These are phyloP conservation scores for Ashinkailepas kermadecensis DNA, from an alignment of 2,888 invertebrate genomes.

Conservation along the genomic window DNA sequence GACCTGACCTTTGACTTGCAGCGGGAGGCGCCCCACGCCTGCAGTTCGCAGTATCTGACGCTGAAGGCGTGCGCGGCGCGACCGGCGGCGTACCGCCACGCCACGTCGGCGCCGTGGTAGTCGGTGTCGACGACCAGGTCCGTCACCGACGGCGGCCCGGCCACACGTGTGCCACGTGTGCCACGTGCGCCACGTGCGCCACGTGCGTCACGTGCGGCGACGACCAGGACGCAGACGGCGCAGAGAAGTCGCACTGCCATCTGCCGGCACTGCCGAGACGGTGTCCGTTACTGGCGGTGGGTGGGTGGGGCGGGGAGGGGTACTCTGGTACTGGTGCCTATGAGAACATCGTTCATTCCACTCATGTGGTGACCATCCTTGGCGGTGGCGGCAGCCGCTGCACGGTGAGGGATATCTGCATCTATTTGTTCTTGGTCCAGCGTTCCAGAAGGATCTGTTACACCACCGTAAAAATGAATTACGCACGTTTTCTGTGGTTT, in stretches of 20 bases:
- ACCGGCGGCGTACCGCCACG: background rate
- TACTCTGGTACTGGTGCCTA: too few relatives aligned
- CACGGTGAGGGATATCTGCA: too few relatives aligned
- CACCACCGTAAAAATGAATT: too few relatives aligned
- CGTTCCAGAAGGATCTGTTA: too few relatives aligned
- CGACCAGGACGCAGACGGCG: background rate
- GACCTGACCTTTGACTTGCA: conserved; percentile 56
- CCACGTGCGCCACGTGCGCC: background rate
- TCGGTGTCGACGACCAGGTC: background rate
- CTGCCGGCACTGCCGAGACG: background rate
- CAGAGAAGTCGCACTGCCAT: background rate
- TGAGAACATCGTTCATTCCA: too few relatives aligned
- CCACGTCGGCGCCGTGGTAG: background rate
- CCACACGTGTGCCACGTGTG: background rate
- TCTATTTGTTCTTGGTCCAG: too few relatives aligned
- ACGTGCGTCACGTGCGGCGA: background rate
- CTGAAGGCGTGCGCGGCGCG: conserved; percentile 47
- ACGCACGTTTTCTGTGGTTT: too few relatives aligned
- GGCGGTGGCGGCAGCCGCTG: too few relatives aligned
- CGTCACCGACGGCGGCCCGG: background rate
- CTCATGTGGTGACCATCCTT: too few relatives aligned
- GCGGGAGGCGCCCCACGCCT: conserved; percentile 68
- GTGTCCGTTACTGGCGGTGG: too few relatives aligned
- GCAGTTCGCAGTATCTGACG: conserved; percentile 68
- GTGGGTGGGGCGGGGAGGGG: too few relatives aligned